A percentile compares a stretch with the other conserved stretches of the same genome.
phyloP scores from a whole-genome alignment of 1,140 invertebrate species.

The Theocolax elegans region DNA sequence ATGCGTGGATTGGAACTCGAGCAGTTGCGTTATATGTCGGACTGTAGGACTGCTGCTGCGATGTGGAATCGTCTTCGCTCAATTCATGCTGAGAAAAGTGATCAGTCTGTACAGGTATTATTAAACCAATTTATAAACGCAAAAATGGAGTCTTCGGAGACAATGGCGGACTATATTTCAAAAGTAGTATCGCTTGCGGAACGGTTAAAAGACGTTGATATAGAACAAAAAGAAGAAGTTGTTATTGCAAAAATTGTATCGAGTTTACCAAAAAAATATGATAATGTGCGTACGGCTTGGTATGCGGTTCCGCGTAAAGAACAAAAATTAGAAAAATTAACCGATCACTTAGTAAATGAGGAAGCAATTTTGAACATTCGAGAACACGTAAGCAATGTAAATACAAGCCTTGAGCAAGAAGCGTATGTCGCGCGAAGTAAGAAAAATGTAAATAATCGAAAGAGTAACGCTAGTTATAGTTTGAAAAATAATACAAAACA shows the following conservation, averaged over 20 bases:
- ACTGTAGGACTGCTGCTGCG: conserved; percentile 40
- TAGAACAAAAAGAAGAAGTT: conserved; percentile 35
- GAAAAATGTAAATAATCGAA: background rate
- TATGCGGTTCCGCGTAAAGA: conserved; percentile 32
- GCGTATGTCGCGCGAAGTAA: background rate
- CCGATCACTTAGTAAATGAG: conserved; percentile 39
- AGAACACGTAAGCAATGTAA: background rate
- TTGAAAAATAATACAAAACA: background rate
- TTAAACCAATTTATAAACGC: conserved; percentile 43
- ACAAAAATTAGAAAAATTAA: conserved; percentile 36
- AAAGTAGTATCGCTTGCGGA: conserved; percentile 34
- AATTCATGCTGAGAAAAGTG: conserved; percentile 44
- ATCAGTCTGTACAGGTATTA: conserved; percentile 40
- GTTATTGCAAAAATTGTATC: conserved; percentile 39
- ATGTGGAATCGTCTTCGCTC: conserved; percentile 40
- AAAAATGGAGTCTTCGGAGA: conserved; percentile 35
- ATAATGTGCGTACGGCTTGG: conserved; percentile 42
- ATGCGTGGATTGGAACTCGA: conserved; percentile 44
- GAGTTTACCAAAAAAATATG: conserved; percentile 33
- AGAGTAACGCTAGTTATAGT: background rate
- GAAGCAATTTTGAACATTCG: conserved; percentile 18
- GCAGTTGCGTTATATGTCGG: conserved; percentile 37
- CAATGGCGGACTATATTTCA: conserved; percentile 35
- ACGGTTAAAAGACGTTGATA: conserved; percentile 30
- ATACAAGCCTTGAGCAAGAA: background rate